Percentiles rank a stretch among this genome's conserved stretches.
phyloP scores from a whole-genome alignment of 2,797 vertebrate species.

The Pyrocephalus nanus region DNA sequence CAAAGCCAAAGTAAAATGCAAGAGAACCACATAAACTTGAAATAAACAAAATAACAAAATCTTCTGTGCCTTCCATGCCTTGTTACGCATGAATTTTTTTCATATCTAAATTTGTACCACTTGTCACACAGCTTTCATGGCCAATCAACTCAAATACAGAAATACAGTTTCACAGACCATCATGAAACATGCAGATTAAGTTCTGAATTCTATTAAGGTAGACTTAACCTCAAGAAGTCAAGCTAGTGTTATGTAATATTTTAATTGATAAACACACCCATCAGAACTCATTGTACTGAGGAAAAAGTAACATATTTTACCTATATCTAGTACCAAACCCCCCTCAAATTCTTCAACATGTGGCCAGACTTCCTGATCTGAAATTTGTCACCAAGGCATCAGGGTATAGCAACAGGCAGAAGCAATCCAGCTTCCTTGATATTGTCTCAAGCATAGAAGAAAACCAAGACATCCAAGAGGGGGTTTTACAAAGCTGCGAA shows the following conservation, averaged over 20 bases:
- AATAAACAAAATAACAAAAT: neutral
- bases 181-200: neutral
- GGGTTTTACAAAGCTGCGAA: neutral
- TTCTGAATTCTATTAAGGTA: neutral
- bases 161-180: neutral
- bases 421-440: neutral
- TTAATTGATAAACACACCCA: neutral
- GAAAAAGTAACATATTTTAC: neutral
- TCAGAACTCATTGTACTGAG: neutral
- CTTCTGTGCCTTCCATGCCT: neutral
- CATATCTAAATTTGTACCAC: neutral
- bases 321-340: neutral
- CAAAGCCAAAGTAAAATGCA: neutral
- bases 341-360: neutral
- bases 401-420: neutral
- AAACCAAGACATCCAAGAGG: neutral
- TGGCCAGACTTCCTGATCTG: neutral
- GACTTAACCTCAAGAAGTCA: neutral
- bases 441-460: neutral
- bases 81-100: neutral
- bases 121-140: constrained; percentile 15
- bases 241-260: neutral
- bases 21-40: neutral
- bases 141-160: neutral
- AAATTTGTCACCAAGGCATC: neutral